phyloP scores from a whole-genome alignment of 2,797 vertebrate species.

The Gephyroberyx darwinii region DNA sequence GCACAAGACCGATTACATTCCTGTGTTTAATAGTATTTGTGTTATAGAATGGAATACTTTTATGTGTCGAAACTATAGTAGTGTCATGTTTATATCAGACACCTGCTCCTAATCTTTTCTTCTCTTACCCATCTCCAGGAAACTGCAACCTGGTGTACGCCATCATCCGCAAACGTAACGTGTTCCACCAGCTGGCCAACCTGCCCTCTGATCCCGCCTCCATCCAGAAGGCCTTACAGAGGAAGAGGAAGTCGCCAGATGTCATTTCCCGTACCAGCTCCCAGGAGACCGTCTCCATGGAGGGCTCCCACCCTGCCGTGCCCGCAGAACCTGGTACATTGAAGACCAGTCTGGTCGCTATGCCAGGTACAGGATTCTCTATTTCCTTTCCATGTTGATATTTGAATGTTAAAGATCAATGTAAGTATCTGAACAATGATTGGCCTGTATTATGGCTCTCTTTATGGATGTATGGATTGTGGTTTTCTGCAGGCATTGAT shows the following conservation, averaged over 20 bases:
- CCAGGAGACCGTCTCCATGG: constrained; percentile 94
- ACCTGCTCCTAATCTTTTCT: neutral
- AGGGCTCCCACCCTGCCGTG: constrained; percentile 92
- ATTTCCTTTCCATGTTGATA: neutral
- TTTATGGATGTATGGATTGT: neutral
- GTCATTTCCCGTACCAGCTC: constrained; percentile 92
- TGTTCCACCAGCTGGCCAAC: constrained; percentile 97
- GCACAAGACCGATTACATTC: neutral
- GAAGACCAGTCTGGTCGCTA: constrained; percentile 93
- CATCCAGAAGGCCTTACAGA: constrained; percentile 94
- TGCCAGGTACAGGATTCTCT: constrained; percentile 84
- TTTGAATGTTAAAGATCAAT: neutral
- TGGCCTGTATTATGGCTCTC: too few relatives aligned
- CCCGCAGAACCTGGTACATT: constrained; percentile 94
- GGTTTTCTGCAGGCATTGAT: constrained; percentile 87
- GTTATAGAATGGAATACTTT: too few relatives aligned
- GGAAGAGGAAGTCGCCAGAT: constrained; percentile 87
- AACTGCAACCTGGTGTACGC: constrained; percentile 93
- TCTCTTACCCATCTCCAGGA: constrained; percentile 59
- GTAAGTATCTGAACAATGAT: neutral
- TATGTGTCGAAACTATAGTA: neutral
- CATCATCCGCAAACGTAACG: constrained; percentile 95
- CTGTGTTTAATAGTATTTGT: neutral
- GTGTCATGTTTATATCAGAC: neutral
- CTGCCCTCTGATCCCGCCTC: constrained; percentile 87